Percentiles rank a stretch among this genome's conserved stretches.
Conservation (phyloP, 2,113 vertebrate species). For the Myrmecophaga tridactyla region DNA sequence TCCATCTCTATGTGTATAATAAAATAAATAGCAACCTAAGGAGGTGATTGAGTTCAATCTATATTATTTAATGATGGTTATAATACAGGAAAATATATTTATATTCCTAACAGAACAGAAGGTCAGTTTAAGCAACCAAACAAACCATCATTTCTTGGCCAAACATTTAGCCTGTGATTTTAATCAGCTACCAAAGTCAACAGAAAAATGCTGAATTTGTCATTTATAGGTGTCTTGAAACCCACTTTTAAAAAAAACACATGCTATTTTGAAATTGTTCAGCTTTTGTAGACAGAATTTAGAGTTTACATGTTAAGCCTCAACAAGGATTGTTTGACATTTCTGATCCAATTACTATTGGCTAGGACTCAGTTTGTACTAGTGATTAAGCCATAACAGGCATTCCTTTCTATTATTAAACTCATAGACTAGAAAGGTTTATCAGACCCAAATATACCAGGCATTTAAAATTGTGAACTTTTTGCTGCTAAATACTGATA, state of each 20-base stretch:
- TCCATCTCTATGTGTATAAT: not conserved
- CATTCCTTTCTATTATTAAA: slow-evolving; percentile 45
- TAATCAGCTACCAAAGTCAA: not conserved
- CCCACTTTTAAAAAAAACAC: not conserved
- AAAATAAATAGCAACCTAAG: not conserved
- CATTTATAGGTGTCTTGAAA: slow-evolving; percentile 11
- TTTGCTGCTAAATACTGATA: not conserved
- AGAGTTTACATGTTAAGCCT: slow-evolving; percentile 35
- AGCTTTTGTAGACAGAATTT: not conserved
- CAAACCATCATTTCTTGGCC: not conserved
- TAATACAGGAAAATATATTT: not conserved
- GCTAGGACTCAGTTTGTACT: not conserved
- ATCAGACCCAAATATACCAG: not conserved
- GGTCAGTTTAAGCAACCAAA: not conserved
- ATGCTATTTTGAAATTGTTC: slow-evolving; percentile 20
- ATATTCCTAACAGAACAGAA: not conserved
- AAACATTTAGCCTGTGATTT: slow-evolving; percentile 14
- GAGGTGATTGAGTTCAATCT: not conserved
- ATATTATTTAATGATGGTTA: not conserved
- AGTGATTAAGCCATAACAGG: not conserved
- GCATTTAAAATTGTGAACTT: not conserved
- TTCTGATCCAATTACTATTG: slow-evolving; percentile 26
- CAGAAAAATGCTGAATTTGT: not conserved
- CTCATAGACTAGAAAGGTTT: slow-evolving; percentile 34
- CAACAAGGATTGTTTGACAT: not conserved